These are phyloP conservation scores for Anisognathus igniventris DNA, from an alignment of 2,797 vertebrate genomes.

Conservation along the genomic window DNA sequence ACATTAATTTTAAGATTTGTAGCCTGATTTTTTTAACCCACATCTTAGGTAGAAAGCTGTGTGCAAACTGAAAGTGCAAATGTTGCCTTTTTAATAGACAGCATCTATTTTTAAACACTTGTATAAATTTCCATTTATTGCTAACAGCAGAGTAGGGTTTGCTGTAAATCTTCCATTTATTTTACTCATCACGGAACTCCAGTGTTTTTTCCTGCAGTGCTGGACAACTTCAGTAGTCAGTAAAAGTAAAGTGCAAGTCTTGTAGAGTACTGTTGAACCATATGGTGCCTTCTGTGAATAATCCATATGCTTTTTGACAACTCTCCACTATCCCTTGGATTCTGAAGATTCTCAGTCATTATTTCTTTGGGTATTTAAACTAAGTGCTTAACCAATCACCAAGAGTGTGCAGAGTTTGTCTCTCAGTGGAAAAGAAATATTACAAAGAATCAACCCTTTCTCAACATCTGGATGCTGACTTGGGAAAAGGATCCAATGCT, in stretches of 20 bases:
- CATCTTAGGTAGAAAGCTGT: neutral
- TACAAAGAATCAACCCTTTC: neutral
- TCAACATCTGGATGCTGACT: neutral
- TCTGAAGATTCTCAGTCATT: neutral
- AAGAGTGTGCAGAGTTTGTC: neutral
- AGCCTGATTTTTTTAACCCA: neutral
- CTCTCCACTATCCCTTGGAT: neutral
- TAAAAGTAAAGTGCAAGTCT: neutral
- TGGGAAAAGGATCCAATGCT: neutral
- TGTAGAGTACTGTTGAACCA: neutral
- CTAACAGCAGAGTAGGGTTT: neutral
- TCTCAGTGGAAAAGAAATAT: neutral
- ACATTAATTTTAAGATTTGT: neutral
- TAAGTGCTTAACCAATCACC: neutral
- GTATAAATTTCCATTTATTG: neutral
- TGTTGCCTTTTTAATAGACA: neutral
- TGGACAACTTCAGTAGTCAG: neutral
- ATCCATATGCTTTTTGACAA: neutral
- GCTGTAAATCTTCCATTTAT: neutral
- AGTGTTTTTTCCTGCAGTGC: neutral
- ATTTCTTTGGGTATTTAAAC: neutral
- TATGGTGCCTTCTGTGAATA: neutral
- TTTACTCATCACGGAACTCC: neutral
- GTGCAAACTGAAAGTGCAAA: neutral
- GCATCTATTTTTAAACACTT: neutral